These are phyloP conservation scores for Poeciliopsis gracilis DNA, from an alignment of 2,797 vertebrate genomes.

Conservation along the genomic window DNA sequence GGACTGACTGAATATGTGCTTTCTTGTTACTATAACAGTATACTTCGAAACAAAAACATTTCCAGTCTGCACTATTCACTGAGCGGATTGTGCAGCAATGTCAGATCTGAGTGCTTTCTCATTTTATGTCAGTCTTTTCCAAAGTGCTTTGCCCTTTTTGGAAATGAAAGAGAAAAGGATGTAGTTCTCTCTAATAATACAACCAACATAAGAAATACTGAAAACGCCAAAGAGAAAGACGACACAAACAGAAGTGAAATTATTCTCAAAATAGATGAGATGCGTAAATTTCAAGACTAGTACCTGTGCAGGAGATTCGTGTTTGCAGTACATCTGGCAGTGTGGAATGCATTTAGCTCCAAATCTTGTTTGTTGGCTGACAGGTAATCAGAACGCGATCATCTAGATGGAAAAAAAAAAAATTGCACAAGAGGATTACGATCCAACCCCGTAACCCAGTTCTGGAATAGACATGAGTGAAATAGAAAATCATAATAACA, in stretches of 20 bases:
- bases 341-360: background rate
- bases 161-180: background rate
- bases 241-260: background rate
- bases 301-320: background rate
- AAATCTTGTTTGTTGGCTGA: constrained; percentile 10
- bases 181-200: background rate
- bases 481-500: background rate
- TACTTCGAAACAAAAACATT: background rate
- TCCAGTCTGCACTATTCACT: background rate
- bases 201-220: background rate
- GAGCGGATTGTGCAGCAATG: background rate
- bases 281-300: background rate
- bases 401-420: background rate
- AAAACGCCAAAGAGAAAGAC: background rate
- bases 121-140: background rate
- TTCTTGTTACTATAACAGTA: background rate
- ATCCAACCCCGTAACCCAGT: background rate
- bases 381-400: constrained; percentile 1
- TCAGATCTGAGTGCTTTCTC: constrained; percentile 3
- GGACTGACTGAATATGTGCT: background rate
- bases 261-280: background rate
- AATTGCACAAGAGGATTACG: background rate
- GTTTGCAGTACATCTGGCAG: constrained; percentile 6
- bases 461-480: background rate
- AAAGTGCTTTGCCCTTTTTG: constrained; percentile 9